These are phyloP conservation scores for Acromyrmex echinatior DNA, from an alignment of 1,140 invertebrate genomes.

Conservation along the genomic window DNA sequence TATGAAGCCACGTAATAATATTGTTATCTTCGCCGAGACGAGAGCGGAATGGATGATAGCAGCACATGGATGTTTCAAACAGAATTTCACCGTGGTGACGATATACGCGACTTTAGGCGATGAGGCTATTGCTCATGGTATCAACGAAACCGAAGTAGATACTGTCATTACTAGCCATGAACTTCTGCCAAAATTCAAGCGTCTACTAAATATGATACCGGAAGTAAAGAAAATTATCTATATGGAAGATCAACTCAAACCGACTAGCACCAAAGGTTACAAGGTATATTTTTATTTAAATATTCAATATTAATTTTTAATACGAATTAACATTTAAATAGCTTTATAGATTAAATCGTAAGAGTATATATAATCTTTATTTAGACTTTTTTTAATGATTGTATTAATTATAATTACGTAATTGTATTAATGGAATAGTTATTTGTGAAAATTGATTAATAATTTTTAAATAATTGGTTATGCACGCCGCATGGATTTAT, in stretches of 20 bases:
- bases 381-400: background rate
- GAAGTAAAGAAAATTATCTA: slow-evolving; percentile 93
- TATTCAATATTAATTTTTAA: background rate
- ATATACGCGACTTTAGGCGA: slow-evolving; percentile 99
- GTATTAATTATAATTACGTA: background rate
- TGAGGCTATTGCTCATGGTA: slow-evolving; percentile 97
- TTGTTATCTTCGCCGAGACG: slow-evolving; percentile 99
- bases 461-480: background rate
- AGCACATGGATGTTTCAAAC: slow-evolving; percentile 97
- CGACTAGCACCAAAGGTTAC: slow-evolving; percentile 90
- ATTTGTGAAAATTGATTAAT: background rate
- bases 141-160: slow-evolving; percentile 98
- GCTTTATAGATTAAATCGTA: background rate
- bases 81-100: slow-evolving; percentile 95
- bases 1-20: slow-evolving; percentile 89
- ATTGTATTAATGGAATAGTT: background rate
- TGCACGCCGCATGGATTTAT: too few relatives aligned
- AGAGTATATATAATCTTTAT: background rate
- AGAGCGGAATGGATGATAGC: slow-evolving; percentile 98
- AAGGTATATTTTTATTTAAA: slow-evolving; percentile 86
- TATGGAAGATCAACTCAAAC: slow-evolving; percentile 94
- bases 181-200: slow-evolving; percentile 95
- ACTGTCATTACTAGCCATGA: slow-evolving; percentile 96
- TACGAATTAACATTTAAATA: background rate
- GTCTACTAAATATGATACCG: slow-evolving; percentile 90